Base-by-base conservation (phyloP, 53 echinoderm and acorn worm genomes). In the Zoroaster sp. region DNA sequence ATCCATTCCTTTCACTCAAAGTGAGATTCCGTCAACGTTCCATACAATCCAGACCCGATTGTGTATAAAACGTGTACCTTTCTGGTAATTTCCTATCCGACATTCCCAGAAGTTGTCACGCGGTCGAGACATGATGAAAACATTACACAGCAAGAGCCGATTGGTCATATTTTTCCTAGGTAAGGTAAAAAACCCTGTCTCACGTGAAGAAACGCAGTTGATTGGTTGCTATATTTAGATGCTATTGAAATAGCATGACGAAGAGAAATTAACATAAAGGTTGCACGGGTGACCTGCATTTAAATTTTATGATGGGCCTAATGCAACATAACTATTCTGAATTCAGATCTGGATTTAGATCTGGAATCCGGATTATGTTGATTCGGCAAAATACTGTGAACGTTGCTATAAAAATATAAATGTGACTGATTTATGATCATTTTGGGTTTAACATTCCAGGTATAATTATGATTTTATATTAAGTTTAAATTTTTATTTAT, bases 161-260 rank as follows among this genome's bases (percentile, higher is more conserved):
- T 85, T 85, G 85, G 85, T 70, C 71, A 47, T n/a, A 85, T 54
- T 5, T 66, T 82, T 66, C 32, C 41, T 67, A 36, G 6, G 2
- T 31, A 43, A 66, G 85, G 45, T 63, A 69, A 71, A 3, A 12
- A 35, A 13, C 41, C 21, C 23, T 11, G 13, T n/a, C 34, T 20
- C 85, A 85, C 85, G 85, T 85, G 85, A 69, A 37, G 71, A 9
- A 17, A 35, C 2, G 11, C 18, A n/a, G 30, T 13, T 71, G 70
- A 85, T 85, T 85, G 85, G 85, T 36, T 71, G 36, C 70, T 85
- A 85, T 85, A 69, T 85, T 71, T 41, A 66, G 85, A 25, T 23
- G 12, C 35, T 49, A 71, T 71, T 37, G 66, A 70, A 36, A 71
- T 70, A 6, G 85, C 85, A 85, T 85, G 85, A 70, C 35, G 8